Evolutionary conservation across 2,113 vertebrate species (phyloP), one percentile per base, ranked within the genome.

Genomic region (Lepidothrix coronata): DNA sequence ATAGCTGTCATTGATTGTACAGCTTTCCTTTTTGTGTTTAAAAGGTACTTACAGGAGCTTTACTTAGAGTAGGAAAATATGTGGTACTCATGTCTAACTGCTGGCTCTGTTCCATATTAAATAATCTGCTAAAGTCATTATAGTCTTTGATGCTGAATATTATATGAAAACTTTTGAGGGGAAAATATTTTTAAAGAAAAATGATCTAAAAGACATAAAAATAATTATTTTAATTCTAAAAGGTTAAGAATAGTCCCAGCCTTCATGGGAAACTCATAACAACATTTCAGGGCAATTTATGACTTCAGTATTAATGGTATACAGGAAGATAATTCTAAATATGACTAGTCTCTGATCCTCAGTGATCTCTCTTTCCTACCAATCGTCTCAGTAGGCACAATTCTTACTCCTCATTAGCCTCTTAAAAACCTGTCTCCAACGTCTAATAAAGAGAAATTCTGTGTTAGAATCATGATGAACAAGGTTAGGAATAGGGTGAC

Each of bases 71-170:
- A 96, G 78, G 84, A 95, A 97, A 96, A 97, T 86, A 88, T 95
- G 87, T 95, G 59, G 57, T 95, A 85, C 59, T 59, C 48, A 90
- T 96, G 74, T 93, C 87, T 95, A 89, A 89, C 30, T 88, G 48
- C 72, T 97, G 97, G 94, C 75, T 33, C 52, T 91, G 41, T 51
- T 96, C 97, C 96, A 96, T 94, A 92, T 92, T 95, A 97, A 97
- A 97, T 98, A 97, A 97, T 97, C 96, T 98, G 96, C 74, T 96
- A 85, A 92, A 94, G 70, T 95, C 89, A 14, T 98, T 97, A 88
- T 63, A 80, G 65, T 61, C 88, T 96, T 96, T 95, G 85, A 96
- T 95, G 92, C 12, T 41, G 21, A 88, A 85, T 93, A 91, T 70
- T 87, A n/a, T 58, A 70, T 11, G 20, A 75, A 74, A 57, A 24